phyloP scores from a whole-genome alignment of 2,113 vertebrate genomes.

The Verasper variegatus region DNA sequence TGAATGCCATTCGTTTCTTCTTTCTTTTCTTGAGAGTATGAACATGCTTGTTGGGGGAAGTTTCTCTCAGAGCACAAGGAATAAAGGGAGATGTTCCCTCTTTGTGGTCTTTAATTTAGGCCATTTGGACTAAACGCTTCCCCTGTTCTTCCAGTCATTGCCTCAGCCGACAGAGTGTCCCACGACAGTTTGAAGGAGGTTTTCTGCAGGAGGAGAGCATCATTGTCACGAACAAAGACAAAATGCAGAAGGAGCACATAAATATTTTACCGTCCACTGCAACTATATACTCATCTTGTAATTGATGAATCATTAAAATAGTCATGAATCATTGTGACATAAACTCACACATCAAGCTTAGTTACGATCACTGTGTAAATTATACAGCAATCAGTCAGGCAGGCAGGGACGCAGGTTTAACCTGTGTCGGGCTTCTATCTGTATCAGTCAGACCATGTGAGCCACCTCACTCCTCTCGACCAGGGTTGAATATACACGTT shows the following conservation, averaged over 20 bases:
- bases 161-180: slow-evolving; percentile 51
- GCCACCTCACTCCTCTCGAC: too few species aligned
- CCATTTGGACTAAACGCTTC: slow-evolving; percentile 57
- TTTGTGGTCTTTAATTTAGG: slow-evolving; percentile 45
- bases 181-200: slow-evolving; percentile 26
- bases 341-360: neutral
- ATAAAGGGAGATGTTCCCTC: slow-evolving; percentile 13
- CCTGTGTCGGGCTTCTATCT: neutral
- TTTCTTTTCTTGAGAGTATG: neutral
- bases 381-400: neutral
- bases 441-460: neutral
- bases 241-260: neutral
- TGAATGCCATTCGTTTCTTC: too few species aligned
- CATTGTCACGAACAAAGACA: slow-evolving; percentile 12
- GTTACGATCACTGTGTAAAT: neutral
- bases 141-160: slow-evolving; percentile 51
- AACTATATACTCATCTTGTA: neutral
- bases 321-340: slow-evolving; percentile 4
- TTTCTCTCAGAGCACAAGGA: slow-evolving; percentile 14
- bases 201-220: slow-evolving; percentile 9
- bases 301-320: neutral
- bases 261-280: slow-evolving; percentile 26
- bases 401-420: neutral
- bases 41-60: neutral
- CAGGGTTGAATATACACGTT: too few species aligned